Percentiles rank a stretch among this genome's conserved stretches.
phyloP scores from a whole-genome alignment of 2,888 invertebrate genomes.

The Platycheirus rosarum region DNA sequence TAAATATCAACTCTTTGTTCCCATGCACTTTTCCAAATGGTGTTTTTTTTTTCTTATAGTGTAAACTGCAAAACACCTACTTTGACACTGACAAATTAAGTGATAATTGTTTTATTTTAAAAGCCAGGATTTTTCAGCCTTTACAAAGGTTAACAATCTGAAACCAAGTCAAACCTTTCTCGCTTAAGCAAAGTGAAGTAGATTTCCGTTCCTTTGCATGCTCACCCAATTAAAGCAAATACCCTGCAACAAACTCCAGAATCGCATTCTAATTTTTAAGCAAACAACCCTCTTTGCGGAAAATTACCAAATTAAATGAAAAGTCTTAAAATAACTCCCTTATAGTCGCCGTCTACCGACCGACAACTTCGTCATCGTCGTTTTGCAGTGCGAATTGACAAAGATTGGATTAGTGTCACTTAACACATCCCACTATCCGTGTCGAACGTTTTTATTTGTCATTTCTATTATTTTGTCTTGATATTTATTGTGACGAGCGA shows the following conservation, averaged over 20 bases:
- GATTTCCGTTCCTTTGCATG: neutral
- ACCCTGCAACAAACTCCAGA: neutral
- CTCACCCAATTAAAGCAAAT: neutral
- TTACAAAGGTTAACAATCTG: no score
- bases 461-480: constrained; percentile 1
- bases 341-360: no score
- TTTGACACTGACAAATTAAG: no score
- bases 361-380: constrained; percentile 2
- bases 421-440: constrained; percentile 45
- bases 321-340: constrained; percentile 45
- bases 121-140: no score
- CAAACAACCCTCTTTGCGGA: constrained; percentile 47
- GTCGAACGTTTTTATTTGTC: constrained; percentile 51
- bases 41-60: no score
- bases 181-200: neutral
- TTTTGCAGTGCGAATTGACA: constrained; percentile 50
- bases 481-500: constrained; percentile 12
- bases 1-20: no score
- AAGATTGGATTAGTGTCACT: constrained; percentile 64
- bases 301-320: constrained; percentile 66
- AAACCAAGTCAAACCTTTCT: neutral
- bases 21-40: no score
- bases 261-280: constrained; percentile 37
- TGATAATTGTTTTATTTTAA: no score
- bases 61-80: no score